Conservation (phyloP, 2,888 invertebrate species). For the Encarsia formosa region DNA sequence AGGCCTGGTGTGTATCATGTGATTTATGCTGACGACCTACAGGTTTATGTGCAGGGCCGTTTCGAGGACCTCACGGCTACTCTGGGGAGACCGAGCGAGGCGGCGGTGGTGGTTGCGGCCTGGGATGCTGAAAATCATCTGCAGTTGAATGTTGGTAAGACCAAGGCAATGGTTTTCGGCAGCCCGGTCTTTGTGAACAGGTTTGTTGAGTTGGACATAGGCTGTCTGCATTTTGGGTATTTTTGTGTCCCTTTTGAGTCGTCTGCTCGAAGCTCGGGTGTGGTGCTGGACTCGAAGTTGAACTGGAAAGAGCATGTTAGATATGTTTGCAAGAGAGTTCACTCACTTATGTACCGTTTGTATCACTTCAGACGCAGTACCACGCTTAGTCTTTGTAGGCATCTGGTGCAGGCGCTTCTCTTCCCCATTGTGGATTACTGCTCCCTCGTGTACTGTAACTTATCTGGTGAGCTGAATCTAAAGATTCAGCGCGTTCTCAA, state of each 20-base stretch:
- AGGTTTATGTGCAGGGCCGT: not conserved
- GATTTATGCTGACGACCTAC: not conserved
- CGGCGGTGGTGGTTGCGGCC: not conserved
- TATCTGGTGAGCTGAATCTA: not conserved
- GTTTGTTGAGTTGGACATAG: not conserved
- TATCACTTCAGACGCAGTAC: not conserved
- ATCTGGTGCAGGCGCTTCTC: not conserved
- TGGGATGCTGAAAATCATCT: not conserved
- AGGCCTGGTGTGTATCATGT: not conserved
- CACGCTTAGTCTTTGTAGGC: not conserved
- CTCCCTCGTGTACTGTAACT: not conserved
- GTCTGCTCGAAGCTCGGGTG: not conserved
- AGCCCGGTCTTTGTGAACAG: not conserved
- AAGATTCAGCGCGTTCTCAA: not conserved
- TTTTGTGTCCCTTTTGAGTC: not conserved
- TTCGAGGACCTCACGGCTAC: not conserved
- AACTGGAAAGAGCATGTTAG: conserved; percentile 2
- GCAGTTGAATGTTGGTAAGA: not conserved
- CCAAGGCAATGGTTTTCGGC: not conserved
- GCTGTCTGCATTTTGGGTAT: not conserved
- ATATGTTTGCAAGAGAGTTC: not conserved
- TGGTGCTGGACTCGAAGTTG: conserved; percentile 5
- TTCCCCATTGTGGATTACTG: not conserved
- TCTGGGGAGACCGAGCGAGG: not conserved
- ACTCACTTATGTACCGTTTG: not conserved